Evolutionary conservation across 2,113 vertebrate genomes (phyloP).

Genomic region (Trogon melanurus): DNA sequence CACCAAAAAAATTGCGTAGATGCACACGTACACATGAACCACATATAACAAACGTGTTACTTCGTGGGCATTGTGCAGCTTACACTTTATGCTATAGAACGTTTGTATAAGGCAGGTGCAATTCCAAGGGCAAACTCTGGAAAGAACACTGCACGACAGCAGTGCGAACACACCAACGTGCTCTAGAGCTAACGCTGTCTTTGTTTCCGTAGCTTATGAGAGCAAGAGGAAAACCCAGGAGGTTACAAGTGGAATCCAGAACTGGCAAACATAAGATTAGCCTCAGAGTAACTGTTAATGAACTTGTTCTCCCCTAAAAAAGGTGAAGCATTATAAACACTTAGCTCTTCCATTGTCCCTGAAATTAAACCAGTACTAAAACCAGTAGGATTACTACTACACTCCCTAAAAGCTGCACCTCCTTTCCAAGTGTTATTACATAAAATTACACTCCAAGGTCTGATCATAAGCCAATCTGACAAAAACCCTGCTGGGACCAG

Average conservation of each 20-base stretch:
- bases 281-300: not conserved
- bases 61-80: not conserved
- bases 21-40: not conserved
- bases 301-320: not conserved
- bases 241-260: not conserved
- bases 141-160: not conserved
- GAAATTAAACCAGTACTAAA: not conserved
- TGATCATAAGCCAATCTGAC: slow-evolving; percentile 28
- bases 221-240: not conserved
- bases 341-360: not conserved
- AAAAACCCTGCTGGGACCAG: slow-evolving; percentile 28
- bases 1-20: not conserved
- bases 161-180: not conserved
- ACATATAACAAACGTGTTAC: not conserved
- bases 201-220: not conserved
- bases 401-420: not conserved
- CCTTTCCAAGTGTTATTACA: not conserved
- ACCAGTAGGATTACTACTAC: not conserved
- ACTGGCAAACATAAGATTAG: not conserved
- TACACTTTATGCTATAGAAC: not conserved
- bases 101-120: not conserved
- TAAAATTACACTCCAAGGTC: slow-evolving; percentile 20
- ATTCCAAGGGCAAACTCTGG: not conserved
- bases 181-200: not conserved
- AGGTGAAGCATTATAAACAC: slow-evolving; percentile 9